Evolutionary conservation across 2,797 vertebrate genomes (phyloP), one percentile per base, ranked within the genome.

Genomic region (Erithacus rubecula): DNA sequence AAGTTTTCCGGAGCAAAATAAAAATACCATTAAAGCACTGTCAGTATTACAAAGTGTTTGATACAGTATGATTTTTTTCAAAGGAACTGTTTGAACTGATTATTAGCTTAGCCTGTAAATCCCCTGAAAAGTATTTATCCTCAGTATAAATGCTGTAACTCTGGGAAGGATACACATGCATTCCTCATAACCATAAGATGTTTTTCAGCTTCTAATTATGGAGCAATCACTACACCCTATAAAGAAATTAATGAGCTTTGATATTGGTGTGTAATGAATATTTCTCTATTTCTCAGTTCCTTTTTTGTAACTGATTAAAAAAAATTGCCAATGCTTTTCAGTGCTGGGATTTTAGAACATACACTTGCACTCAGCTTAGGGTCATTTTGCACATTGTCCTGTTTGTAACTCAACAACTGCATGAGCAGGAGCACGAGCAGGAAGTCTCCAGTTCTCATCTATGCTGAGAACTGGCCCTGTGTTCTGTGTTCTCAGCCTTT

Each of bases 41-140:
- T 36, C 53, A 75, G 27, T 47, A 34, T 43, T 59, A 41, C 32
- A 10, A 37, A 85, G 39, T 13, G 19, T 68, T 76, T 46, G 37
- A 6, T 75, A 32, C 2, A 8, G 34, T n/a, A 19, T 59, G n/a
- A 49, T 10, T 83, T 78, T 85, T 94, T 77, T 86, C 55, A 78
- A 65, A 78, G 11, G 19, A 83, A 9, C 11, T 2, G 2, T 67
- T 93, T 39, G 29, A 77, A 37, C 37, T 83, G 67, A 71, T 83
- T 56, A 55, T 84, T 89, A 83, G 34, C 64, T 81, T 17, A 39
- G 16, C 58, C 69, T 77, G 24, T 74, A 92, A 94, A 80, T 53
- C 37, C n/a, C 55, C 26, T 4, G 8, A 59, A 68, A 75, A 75
- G 56, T 34, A 26, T 52, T 59, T 55, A 26, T 72, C 52, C 46